Base-by-base conservation (phyloP, 2,113 vertebrate genomes). In the Eulemur macaco region DNA sequence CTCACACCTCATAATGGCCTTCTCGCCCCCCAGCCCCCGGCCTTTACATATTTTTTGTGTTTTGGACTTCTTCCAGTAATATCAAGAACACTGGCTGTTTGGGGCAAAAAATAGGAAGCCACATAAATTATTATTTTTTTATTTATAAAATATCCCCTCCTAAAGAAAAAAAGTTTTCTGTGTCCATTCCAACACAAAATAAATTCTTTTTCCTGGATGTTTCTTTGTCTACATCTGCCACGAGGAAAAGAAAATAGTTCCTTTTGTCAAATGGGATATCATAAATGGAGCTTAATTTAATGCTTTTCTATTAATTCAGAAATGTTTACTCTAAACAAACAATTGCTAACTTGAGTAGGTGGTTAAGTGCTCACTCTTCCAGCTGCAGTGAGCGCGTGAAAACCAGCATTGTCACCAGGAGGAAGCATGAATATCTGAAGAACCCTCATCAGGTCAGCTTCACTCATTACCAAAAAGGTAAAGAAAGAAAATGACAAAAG, bases 231-330 rank as follows among this genome's bases (percentile, higher is more conserved):
- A 91, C 31, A 23, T 80, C 77, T 92, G 37, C 47, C 54, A 37
- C 34, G 76, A 54, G 56, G 23, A 52, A 66, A 91, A 80, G 42
- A 93, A 97, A 84, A 54, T 25, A 56, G 87, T 87, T 58, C 42
- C n/a, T 80, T 97, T 96, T 63, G 66, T 86, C 78, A 88, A 77
- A 54, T 86, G 71, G 27, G 64, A 42, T 91, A 85, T 58, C 89
- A 52, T 63, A 92, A 88, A 54, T 73, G 47, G 27, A 87, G 52
- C n/a, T 96, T 86, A 88, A 78, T 52, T 78, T 60, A 76, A 89
- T 45, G 5, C 14, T 93, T 80, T 91, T 83, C 66, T 96, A 80
- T 88, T 95, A 92, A 56, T 84, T 96, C 77, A 23, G 58, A 84
- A 45, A 13, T n/a, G 86, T 76, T 91, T 60, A 74, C 42, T 86